Evolutionary conservation across 2,113 vertebrate species (phyloP), one percentile per base, ranked within the genome.

Genomic region (Acrocephalus kingi): DNA sequence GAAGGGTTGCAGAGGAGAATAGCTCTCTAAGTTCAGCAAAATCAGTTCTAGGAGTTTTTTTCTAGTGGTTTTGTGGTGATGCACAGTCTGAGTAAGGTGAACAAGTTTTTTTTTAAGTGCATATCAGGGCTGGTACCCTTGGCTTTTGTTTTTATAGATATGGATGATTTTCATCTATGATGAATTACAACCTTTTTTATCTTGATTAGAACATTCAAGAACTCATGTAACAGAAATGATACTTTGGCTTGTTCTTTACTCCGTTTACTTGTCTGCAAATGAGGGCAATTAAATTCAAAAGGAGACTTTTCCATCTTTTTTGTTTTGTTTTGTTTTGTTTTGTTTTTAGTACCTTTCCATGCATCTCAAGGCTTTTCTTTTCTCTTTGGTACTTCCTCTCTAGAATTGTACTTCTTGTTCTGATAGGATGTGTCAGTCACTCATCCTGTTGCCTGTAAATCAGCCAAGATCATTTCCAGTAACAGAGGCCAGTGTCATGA

Each of bases 391-490:
- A 18, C 21, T 78, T 90, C 64, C 58, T 67, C 39, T 61, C 61
- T 27, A 35, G 12, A 59, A 33, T 7, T n/a, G 11, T 20, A n/a
- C 39, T 30, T 56, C 56, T 61, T 30, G 18, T 55, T 87, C 90
- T 78, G 58, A 10, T 63, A 49, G 63, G 16, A 27, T 49, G 33
- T 33, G 66, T 84, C 77, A 86, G 25, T 81, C 67, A 43, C 67
- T 80, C 21, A 2, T 30, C 41, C 28, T 63, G 54, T 54, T 69
- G 39, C 80, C 75, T 39, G 52, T 62, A 84, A 95, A 72, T 55
- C 35, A 25, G 8, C 62, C 87, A 91, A 59, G 75, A 88, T 43
- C 30, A 75, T 93, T 98, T 96, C 94, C 94, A 94, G 96, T 74
- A 94, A 87, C 58, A 88, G 55, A 77, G 54, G 56, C 48, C 68